Evolutionary conservation across 2,888 invertebrate species (phyloP), one percentile per base, ranked within the genome.

Genomic region (Disparrhopalites patrizii): DNA sequence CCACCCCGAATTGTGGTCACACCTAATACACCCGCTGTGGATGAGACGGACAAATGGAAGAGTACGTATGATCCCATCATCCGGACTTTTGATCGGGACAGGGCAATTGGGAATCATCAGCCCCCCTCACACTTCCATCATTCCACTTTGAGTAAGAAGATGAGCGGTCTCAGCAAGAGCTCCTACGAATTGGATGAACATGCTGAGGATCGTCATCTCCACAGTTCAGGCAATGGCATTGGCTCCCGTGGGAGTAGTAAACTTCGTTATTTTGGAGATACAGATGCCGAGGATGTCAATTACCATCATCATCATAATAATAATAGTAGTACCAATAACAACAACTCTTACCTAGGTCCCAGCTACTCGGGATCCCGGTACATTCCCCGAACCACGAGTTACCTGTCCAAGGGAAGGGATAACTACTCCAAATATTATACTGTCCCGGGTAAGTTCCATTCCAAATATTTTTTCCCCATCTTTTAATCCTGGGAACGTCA

Each of bases 241-340:
- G 1, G 31, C 28, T 15, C 40, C 15, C 27, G 18, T 10, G 23
- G 27, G 13, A 54, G 51, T 10, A 51, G 58, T 7, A 69, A 69
- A 20, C 47, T 69, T 27, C 52, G 69, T 28, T 69, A 69, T 31
- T 69, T 69, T 31, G 69, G 69, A 20, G 69, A 69, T 27, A 69
- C 69, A 23, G 69, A 69, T 60, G 65, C 40, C 10, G 69, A 69
- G 28, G 65, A 67, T 23, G 7, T 58, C 18, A 61, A 63, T 28
- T 27, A 61, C 47, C 31, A 63, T 27, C 55, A 47, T 8, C n/a
- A n/a, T n/a, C 30, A 56, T 20, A 40, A 38, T 31, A 18, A 51
- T 13, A 5, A 38, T 8, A 25, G n/a, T 8, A 15, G 15, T n/a
- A 5, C 38, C n/a, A n/a, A n/a, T n/a, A 55, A 55, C 15, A 31